Percentiles rank a stretch among this genome's conserved stretches.
Conservation (phyloP, 2,888 invertebrate species). For the Apamea epomidion region DNA sequence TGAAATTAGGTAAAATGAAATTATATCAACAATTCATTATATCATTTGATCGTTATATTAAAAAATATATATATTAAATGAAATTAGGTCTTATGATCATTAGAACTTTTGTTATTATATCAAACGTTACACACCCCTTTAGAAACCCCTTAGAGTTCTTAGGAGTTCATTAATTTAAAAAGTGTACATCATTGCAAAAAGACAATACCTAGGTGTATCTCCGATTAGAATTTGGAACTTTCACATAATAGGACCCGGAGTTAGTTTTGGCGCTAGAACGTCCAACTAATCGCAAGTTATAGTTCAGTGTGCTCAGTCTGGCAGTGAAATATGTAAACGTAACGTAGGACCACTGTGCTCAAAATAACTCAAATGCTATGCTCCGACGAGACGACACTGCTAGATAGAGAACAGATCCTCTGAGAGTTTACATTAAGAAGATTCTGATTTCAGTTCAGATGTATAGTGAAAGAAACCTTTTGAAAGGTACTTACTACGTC, state of each 20-base stretch:
- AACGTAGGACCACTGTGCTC: constrained; percentile 1
- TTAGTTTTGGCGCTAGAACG: constrained; percentile 19
- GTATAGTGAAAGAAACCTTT: background rate
- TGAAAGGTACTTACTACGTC: background rate
- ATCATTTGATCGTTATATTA: too few species aligned
- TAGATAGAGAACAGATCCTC: background rate
- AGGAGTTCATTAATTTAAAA: background rate
- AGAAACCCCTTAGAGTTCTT: background rate
- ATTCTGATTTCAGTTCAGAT: background rate
- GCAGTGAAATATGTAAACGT: constrained; percentile 27
- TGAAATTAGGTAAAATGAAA: too few species aligned
- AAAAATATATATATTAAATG: too few species aligned
- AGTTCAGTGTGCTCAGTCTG: constrained; percentile 8
- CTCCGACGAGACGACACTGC: background rate
- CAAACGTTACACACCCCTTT: too few species aligned
- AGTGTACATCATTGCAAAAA: background rate
- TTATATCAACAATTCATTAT: too few species aligned
- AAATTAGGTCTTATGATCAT: too few species aligned
- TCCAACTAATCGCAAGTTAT: constrained; percentile 30
- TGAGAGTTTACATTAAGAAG: constrained; percentile 8
- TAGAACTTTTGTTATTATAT: too few species aligned
- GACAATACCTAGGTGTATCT: background rate
- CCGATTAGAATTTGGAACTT: constrained; percentile 23
- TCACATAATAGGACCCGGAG: constrained; percentile 6
- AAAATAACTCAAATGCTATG: constrained; percentile 30